A percentile compares a stretch with the other conserved stretches of the same genome.
phyloP scores from a whole-genome alignment of 2,888 invertebrate species.

The Ryuthela nishihirai region DNA sequence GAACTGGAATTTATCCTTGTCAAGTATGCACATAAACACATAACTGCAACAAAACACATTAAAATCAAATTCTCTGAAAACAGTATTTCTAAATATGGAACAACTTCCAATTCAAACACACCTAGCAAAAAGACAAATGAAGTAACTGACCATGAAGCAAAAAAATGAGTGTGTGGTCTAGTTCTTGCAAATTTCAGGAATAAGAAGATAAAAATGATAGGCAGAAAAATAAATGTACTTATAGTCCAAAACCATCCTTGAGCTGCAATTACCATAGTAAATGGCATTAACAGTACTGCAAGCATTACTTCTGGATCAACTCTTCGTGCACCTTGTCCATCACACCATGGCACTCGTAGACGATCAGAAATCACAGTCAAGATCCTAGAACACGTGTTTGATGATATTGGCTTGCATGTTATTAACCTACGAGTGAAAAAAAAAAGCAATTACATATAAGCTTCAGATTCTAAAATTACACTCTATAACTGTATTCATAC shows the following conservation, averaged over 20 bases:
- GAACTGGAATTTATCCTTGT: slow-evolving; percentile 4
- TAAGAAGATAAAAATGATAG: slow-evolving; percentile 5
- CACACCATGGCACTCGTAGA: too few species aligned
- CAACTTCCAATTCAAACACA: slow-evolving; percentile 55
- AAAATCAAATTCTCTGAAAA: slow-evolving; percentile 62
- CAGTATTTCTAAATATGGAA: slow-evolving; percentile 67
- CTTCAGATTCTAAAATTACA: too few species aligned
- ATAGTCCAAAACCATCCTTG: slow-evolving; percentile 29
- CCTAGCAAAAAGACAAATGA: slow-evolving; percentile 41
- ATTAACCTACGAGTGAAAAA: too few species aligned
- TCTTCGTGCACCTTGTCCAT: too few species aligned
- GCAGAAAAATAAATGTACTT: slow-evolving; percentile 15
- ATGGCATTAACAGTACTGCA: slow-evolving; percentile 23
- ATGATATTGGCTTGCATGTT: too few species aligned
- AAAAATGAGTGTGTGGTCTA: slow-evolving; percentile 19
- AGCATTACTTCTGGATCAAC: slow-evolving; percentile 21
- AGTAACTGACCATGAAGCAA: slow-evolving; percentile 22
- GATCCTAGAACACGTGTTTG: too few species aligned
- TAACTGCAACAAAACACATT: slow-evolving; percentile 53
- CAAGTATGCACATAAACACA: slow-evolving; percentile 23
- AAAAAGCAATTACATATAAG: too few species aligned
- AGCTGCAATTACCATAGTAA: slow-evolving; percentile 27
- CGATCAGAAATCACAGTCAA: too few species aligned
- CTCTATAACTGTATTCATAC: too few species aligned
- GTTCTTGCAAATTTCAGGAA: not conserved